A percentile compares a stretch with the other conserved stretches of the same genome.
Conservation (phyloP, 2,888 invertebrate genomes). For the Eremobia ochroleuca region DNA sequence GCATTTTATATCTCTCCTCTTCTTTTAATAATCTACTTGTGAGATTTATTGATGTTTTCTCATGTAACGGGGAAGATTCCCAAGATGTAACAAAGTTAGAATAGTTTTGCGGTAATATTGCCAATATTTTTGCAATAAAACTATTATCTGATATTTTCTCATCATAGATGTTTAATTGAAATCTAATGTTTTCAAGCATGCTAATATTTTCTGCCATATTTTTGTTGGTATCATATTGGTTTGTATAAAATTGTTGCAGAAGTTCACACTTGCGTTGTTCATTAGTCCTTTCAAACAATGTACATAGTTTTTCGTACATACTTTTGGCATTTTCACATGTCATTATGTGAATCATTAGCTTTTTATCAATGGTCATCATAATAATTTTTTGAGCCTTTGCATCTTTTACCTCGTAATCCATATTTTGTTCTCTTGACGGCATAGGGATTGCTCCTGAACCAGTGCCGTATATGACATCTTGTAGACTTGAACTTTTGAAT, state of each 20-base stretch:
- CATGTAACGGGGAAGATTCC: constrained; percentile 12
- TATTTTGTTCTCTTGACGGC: constrained; percentile 4
- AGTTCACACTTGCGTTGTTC: constrained; percentile 2
- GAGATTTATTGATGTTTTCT: constrained; percentile 6
- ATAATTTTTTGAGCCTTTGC: background rate
- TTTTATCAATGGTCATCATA: constrained; percentile 1
- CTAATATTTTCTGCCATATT: constrained; percentile 6
- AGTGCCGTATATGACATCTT: constrained; percentile 3
- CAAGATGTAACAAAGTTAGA: background rate
- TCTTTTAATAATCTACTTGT: constrained; percentile 15
- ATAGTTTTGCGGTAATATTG: too few relatives aligned
- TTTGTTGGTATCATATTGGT: background rate
- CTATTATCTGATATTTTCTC: too few relatives aligned
- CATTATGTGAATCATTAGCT: constrained; percentile 5
- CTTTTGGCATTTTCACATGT: constrained; percentile 2
- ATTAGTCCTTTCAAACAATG: constrained; percentile 2
- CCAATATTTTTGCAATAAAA: background rate
- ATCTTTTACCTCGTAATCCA: background rate
- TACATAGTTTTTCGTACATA: constrained; percentile 5
- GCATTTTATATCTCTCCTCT: constrained; percentile 10
- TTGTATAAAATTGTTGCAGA: constrained; percentile 1
- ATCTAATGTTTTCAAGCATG: constrained; percentile 1
- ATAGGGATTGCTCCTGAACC: constrained; percentile 1
- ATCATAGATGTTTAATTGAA: constrained; percentile 1
- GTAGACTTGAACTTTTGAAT: background rate